A percentile compares a stretch with the other conserved stretches of the same genome.
Evolutionary conservation across 2,797 vertebrate genomes (phyloP).

Genomic region (Premnoplex brunnescens): DNA sequence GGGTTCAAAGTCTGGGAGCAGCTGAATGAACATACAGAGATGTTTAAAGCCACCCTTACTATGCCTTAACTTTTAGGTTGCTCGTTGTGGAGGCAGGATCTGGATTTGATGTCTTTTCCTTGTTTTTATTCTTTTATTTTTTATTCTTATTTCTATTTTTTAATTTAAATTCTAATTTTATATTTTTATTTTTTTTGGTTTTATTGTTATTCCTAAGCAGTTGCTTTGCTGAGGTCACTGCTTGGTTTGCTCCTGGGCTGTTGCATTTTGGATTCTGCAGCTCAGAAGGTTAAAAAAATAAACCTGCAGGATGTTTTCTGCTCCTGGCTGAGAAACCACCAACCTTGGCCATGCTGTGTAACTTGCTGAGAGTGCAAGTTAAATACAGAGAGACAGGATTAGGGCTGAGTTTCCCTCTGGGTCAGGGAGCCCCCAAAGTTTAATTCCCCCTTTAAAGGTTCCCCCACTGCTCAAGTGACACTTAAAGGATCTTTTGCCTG

Average conservation of each 20-base stretch:
- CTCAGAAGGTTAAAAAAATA: not conserved
- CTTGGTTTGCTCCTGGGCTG: not conserved
- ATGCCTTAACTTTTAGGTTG: not conserved
- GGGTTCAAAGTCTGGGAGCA: not conserved
- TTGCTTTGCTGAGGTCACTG: not conserved
- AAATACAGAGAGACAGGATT: not conserved
- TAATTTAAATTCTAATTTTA: no score
- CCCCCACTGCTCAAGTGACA: not conserved
- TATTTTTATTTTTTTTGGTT: not conserved
- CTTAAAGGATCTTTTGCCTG: not conserved
- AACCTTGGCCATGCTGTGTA: not conserved
- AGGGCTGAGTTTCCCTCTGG: not conserved
- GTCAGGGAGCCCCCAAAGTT: not conserved
- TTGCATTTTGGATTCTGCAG: not conserved
- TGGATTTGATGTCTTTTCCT: not conserved
- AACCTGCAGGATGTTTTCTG: not conserved
- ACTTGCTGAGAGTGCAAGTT: not conserved
- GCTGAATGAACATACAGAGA: not conserved
- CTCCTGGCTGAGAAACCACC: not conserved
- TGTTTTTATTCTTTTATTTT: no score
- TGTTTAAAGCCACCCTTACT: not conserved
- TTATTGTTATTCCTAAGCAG: not conserved
- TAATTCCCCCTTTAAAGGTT: constrained; percentile 18
- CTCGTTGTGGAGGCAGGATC: not conserved
- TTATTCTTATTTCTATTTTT: no score